A percentile compares a stretch with the other conserved stretches of the same genome.
phyloP scores from a whole-genome alignment of 1,140 invertebrate species.

The Choristoneura fumiferana region DNA sequence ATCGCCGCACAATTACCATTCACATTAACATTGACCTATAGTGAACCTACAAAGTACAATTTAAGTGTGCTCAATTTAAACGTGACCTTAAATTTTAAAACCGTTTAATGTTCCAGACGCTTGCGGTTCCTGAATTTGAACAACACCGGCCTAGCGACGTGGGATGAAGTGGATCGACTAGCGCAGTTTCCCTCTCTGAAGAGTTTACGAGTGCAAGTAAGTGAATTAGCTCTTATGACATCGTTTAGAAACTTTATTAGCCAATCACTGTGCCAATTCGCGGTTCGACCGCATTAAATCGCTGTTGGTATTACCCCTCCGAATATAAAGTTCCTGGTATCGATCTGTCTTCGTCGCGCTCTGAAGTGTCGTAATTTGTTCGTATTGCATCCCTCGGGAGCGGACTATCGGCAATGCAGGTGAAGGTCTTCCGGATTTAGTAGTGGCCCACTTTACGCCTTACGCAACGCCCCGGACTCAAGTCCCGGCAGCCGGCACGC shows the following conservation, averaged over 20 bases:
- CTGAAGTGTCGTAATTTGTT: constrained; percentile 28
- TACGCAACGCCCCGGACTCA: constrained; percentile 45
- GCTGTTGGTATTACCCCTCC: neutral
- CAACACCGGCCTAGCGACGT: constrained; percentile 88
- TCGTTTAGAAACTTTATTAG: neutral
- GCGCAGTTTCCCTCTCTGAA: constrained; percentile 89
- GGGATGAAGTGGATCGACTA: constrained; percentile 93
- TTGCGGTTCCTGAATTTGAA: constrained; percentile 91
- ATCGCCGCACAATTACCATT: neutral
- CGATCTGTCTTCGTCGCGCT: constrained; percentile 5
- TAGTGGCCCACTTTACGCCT: constrained; percentile 52
- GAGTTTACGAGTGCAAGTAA: constrained; percentile 89
- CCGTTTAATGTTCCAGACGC: constrained; percentile 70
- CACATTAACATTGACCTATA: constrained; percentile 47
- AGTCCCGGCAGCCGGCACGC: constrained; percentile 31
- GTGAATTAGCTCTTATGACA: constrained; percentile 26
- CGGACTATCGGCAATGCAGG: constrained; percentile 46
- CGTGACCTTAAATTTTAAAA: neutral
- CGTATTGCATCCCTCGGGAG: constrained; percentile 52
- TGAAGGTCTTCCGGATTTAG: constrained; percentile 73
- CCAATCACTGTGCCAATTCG: constrained; percentile 1
- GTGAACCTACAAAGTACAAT: constrained; percentile 32
- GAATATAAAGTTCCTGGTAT: neutral
- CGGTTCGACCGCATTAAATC: neutral
- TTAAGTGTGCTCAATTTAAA: neutral